These are phyloP conservation scores for Polymixis flavicincta DNA, from an alignment of 2,888 invertebrate species.

Conservation along the genomic window DNA sequence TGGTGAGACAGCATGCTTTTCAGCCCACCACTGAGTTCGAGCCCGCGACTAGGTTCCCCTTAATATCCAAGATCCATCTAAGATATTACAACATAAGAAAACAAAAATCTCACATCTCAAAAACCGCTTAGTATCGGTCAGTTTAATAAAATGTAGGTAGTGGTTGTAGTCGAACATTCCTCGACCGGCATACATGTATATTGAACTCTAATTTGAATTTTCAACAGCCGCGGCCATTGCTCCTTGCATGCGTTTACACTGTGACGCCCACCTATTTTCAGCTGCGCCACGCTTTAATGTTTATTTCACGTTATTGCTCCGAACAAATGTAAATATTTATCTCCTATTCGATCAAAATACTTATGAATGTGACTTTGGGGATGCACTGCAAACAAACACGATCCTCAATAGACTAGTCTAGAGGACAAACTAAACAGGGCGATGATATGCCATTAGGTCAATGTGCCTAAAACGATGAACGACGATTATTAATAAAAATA, in stretches of 20 bases:
- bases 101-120: slow-evolving; percentile 8
- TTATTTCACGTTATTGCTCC: slow-evolving; percentile 74
- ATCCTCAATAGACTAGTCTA: slow-evolving; percentile 60
- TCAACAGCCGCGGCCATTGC: slow-evolving; percentile 79
- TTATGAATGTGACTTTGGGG: slow-evolving; percentile 74
- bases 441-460: slow-evolving; percentile 49
- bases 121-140: slow-evolving; percentile 34
- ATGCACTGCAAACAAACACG: slow-evolving; percentile 70
- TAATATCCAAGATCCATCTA: neutral
- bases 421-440: slow-evolving; percentile 66
- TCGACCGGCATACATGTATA: slow-evolving; percentile 60
- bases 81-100: slow-evolving; percentile 5
- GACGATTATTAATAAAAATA: slow-evolving; percentile 35
- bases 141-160: slow-evolving; percentile 48
- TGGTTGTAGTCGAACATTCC: slow-evolving; percentile 49
- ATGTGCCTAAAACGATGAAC: slow-evolving; percentile 45
- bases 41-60: no score
- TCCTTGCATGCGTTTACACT: slow-evolving; percentile 78
- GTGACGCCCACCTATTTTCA: slow-evolving; percentile 86
- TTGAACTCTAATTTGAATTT: slow-evolving; percentile 73
- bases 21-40: no score
- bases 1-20: no score
- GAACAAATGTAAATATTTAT: slow-evolving; percentile 67
- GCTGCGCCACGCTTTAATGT: slow-evolving; percentile 79
- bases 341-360: slow-evolving; percentile 69